These are phyloP conservation scores for Hylaea fasciaria DNA, from an alignment of 2,888 invertebrate genomes.

Conservation along the genomic window DNA sequence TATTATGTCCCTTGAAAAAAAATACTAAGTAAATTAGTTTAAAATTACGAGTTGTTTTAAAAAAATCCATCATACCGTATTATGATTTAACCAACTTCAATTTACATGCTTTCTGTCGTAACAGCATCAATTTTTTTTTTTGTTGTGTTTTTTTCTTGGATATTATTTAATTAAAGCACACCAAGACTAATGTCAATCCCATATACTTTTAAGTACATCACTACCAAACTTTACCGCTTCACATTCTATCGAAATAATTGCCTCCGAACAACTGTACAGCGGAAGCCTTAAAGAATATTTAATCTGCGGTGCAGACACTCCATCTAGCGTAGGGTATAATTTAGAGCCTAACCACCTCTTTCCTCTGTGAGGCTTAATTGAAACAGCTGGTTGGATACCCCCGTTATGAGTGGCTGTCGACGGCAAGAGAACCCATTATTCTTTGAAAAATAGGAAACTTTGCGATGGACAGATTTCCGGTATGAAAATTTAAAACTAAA, in stretches of 20 bases:
- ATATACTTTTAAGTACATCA: neutral
- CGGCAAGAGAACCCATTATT: neutral
- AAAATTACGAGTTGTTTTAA: too few species aligned
- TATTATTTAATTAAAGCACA: neutral
- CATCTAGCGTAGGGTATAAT: conserved; percentile 34
- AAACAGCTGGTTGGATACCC: conserved; percentile 22
- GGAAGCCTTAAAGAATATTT: conserved; percentile 34
- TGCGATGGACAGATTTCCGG: too few species aligned
- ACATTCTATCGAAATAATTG: conserved; percentile 23
- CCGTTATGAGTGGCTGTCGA: conserved; percentile 28
- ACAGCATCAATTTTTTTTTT: too few species aligned
- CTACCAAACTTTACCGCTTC: conserved; percentile 9
- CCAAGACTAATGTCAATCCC: neutral
- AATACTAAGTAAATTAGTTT: too few species aligned
- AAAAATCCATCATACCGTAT: too few species aligned
- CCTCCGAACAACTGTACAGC: conserved; percentile 24
- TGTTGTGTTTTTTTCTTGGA: too few species aligned
- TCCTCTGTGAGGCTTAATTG: conserved; percentile 38
- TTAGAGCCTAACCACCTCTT: conserved; percentile 44
- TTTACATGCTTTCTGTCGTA: too few species aligned
- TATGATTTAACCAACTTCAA: too few species aligned
- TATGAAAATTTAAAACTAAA: too few species aligned
- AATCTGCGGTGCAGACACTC: conserved; percentile 28
- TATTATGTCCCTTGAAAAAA: too few species aligned
- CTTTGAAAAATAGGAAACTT: too few species aligned